A percentile compares a stretch with the other conserved stretches of the same genome.
These are phyloP conservation scores for Rhadina sibilatrix DNA, from an alignment of 2,113 vertebrate species.

Conservation along the genomic window DNA sequence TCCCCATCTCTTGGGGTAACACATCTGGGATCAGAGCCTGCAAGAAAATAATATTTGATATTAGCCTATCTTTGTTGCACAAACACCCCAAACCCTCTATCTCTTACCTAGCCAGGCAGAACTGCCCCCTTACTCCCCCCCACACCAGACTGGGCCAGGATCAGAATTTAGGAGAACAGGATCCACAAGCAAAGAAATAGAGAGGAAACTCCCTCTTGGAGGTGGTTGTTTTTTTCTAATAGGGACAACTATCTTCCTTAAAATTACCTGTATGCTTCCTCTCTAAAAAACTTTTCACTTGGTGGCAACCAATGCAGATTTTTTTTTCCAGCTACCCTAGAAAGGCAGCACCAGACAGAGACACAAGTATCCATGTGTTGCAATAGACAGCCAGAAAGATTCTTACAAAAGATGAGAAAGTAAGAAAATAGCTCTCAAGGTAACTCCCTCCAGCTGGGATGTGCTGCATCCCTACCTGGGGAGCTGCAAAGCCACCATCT, in stretches of 20 bases:
- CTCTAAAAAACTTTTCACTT: background rate
- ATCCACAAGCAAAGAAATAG: background rate
- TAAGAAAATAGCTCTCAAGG: background rate
- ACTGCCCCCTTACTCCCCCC: background rate
- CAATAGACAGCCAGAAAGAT: background rate
- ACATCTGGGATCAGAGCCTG: background rate
- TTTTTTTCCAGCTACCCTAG: background rate
- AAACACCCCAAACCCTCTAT: background rate
- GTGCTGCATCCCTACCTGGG: background rate
- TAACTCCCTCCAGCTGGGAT: background rate
- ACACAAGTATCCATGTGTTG: fast-evolving
- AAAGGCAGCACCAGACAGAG: background rate
- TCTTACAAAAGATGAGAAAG: background rate
- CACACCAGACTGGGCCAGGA: background rate
- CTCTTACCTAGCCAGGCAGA: background rate
- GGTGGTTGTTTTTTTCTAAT: fast-evolving
- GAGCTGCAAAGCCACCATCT: background rate
- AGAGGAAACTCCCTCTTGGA: background rate
- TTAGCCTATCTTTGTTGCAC: background rate
- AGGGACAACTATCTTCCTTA: background rate
- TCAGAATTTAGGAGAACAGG: background rate
- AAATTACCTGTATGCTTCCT: background rate
- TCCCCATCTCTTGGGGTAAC: background rate
- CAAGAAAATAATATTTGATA: background rate
- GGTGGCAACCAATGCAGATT: background rate